Conservation (phyloP, 1,140 invertebrate species). For the Lucilia sericata region DNA sequence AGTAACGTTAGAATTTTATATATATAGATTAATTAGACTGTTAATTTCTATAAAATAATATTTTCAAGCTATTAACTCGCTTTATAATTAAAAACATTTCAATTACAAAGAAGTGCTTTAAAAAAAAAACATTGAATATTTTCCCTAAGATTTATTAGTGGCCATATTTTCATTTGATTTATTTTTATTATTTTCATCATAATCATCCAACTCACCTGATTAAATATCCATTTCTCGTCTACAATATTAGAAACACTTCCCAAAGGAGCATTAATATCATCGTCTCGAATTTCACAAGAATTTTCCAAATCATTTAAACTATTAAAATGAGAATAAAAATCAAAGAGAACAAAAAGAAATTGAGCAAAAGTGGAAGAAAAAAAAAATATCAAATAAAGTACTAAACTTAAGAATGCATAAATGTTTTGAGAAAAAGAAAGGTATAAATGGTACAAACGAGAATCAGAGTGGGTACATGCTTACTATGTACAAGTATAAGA, state of each 20-base stretch:
- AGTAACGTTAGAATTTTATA: no score
- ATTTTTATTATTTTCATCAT: no score
- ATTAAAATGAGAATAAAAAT: constrained; percentile 27
- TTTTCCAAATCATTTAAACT: constrained; percentile 47
- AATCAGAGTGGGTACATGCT: background rate
- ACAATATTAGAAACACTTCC: constrained; percentile 59
- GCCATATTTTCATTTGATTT: no score
- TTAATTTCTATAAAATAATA: no score
- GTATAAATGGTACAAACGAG: background rate
- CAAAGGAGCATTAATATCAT: constrained; percentile 30
- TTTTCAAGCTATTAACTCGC: no score
- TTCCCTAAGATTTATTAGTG: background rate
- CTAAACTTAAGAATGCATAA: constrained; percentile 29
- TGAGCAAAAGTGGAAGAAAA: background rate
- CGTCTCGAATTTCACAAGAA: constrained; percentile 36
- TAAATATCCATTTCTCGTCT: constrained; percentile 66
- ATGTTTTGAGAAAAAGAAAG: background rate
- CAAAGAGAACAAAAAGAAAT: constrained; percentile 33
- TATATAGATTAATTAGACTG: no score
- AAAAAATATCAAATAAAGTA: background rate
- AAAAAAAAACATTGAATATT: background rate
- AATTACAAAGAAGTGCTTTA: background rate
- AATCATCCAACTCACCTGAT: constrained; percentile 58
- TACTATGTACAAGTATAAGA: no score
- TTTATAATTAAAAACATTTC: background rate